Evolutionary conservation across 2,113 vertebrate species (phyloP).

Genomic region (Indri indri): DNA sequence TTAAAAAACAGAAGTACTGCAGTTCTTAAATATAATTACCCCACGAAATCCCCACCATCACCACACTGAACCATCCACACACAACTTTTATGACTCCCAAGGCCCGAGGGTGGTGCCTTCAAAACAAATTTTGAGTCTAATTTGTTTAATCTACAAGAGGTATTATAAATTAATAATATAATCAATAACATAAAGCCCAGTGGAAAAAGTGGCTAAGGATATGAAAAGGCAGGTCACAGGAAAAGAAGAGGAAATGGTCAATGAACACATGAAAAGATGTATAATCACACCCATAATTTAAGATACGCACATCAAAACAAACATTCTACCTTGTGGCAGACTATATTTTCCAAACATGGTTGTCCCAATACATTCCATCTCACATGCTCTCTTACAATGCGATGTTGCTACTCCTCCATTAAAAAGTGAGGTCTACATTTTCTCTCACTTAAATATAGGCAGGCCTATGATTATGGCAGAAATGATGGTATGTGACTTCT

Average conservation of each 20-base stretch:
- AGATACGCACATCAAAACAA: background rate
- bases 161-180: background rate
- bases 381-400: background rate
- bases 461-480: background rate
- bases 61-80: background rate
- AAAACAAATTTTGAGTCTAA: background rate
- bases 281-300: background rate
- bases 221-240: background rate
- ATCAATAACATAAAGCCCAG: background rate
- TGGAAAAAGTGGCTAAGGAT: background rate
- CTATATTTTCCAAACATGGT: background rate
- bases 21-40: slow-evolving; percentile 2
- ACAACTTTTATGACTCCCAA: background rate
- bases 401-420: background rate
- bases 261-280: background rate
- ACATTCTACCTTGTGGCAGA: background rate
- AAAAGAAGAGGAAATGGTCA: background rate
- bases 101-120: background rate
- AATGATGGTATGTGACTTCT: background rate
- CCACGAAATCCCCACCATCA: background rate
- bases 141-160: background rate
- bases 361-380: background rate
- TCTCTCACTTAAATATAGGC: background rate
- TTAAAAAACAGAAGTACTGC: background rate
- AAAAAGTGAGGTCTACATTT: background rate